phyloP scores from a whole-genome alignment of 1,140 invertebrate species.

The Rhagoletis zephyria region DNA sequence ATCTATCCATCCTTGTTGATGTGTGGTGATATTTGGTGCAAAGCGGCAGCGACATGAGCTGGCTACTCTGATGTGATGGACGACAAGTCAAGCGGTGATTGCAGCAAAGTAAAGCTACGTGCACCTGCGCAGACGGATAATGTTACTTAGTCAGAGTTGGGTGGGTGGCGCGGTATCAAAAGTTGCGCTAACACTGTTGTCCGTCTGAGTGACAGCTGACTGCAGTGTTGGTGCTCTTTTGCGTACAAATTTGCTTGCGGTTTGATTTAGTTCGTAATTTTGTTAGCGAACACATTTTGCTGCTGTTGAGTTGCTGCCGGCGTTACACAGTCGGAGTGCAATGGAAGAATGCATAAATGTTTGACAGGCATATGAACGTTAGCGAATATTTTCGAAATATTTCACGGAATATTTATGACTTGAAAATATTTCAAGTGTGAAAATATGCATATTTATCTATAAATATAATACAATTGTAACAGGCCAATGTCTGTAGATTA shows the following conservation, averaged over 20 bases:
- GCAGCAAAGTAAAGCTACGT: not conserved
- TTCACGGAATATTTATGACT: no score
- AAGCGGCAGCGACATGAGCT: not conserved
- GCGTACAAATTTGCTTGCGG: not conserved
- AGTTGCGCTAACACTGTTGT: not conserved
- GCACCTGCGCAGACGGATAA: not conserved
- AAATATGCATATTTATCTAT: no score
- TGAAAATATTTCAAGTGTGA: no score
- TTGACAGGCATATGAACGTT: no score
- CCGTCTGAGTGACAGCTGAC: not conserved
- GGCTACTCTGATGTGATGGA: not conserved
- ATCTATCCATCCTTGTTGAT: not conserved
- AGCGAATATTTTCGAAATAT: no score
- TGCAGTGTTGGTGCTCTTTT: not conserved
- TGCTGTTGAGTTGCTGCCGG: not conserved
- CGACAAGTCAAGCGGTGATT: slow-evolving; percentile 28
- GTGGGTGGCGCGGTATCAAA: not conserved
- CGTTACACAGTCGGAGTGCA: no score
- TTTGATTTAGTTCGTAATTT: slow-evolving; percentile 16
- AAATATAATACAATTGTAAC: no score
- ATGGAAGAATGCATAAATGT: no score
- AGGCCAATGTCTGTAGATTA: no score
- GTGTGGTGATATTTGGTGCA: not conserved
- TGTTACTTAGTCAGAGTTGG: no score
- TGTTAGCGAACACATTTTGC: slow-evolving; percentile 14